Evolutionary conservation across 2,113 vertebrate genomes (phyloP), one percentile per base, ranked within the genome.

Genomic region (Microcebus jonahi): DNA sequence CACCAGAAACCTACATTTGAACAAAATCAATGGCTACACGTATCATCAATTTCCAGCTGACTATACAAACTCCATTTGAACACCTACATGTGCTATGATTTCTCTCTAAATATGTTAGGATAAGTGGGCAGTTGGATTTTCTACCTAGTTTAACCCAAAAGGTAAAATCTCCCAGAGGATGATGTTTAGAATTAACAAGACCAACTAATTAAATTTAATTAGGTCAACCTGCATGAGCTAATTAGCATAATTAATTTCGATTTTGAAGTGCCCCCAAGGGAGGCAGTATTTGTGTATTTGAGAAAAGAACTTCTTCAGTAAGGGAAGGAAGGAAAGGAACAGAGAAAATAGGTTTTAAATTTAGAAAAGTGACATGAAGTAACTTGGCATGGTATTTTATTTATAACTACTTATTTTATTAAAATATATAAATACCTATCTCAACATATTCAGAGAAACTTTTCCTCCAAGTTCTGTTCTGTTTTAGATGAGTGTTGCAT

Each of bases 151-250:
- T 77, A 59, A 65, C 71, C 39, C 75, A 82, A 91, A 95, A 97
- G 65, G 50, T 95, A 85, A 97, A 92, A 79, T 93, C 55, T 98
- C 84, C 63, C 42, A 75, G 53, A 91, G 93, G 79, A 90, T 39
- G 6, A 75, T 95, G 67, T 59, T 97, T 91, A 91, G 57, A 97
- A 97, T 92, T 29, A 97, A 92, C 93, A 91, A 50, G 67, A 97
- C 65, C 18, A 83, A 80, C 67, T 73, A 97, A 77, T 94, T 95
- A 95, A 57, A 65, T 79, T 95, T 96, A 82, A 98, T 96, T 82
- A 87, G 77, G 21, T 83, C 77, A 93, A 76, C 88, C 96, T 96
- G 83, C 27, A 75, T 94, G 82, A 83, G 63, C 25, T 92, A 76
- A 96, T 96, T 91, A 97, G 25, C 59, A 94, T 61, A 91, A 97